Conservation (phyloP, 2,888 invertebrate species). For the Diplolepis rosae region DNA sequence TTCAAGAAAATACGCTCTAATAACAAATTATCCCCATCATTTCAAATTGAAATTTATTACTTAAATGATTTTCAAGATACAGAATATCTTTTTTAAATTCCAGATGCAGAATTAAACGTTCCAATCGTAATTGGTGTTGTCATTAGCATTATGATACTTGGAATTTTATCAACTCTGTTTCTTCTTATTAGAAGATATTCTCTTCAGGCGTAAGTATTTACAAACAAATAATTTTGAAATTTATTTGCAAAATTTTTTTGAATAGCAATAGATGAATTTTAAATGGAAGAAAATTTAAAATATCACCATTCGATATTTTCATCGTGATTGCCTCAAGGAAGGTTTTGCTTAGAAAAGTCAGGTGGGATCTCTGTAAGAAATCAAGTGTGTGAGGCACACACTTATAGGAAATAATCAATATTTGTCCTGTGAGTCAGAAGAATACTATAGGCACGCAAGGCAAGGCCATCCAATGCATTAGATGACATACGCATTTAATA, state of each 20-base stretch:
- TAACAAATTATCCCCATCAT: too few species aligned
- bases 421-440: slow-evolving; percentile 60
- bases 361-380: slow-evolving; percentile 15
- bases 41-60: too few species aligned
- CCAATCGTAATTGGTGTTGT: slow-evolving; percentile 63
- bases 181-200: slow-evolving; percentile 66
- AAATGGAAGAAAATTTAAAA: not conserved
- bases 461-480: slow-evolving; percentile 50
- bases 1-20: too few species aligned
- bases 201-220: slow-evolving; percentile 61
- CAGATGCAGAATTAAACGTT: slow-evolving; percentile 66
- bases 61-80: too few species aligned
- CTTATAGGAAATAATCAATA: slow-evolving; percentile 62
- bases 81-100: slow-evolving; percentile 32
- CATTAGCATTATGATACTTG: slow-evolving; percentile 66
- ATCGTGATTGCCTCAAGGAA: too few species aligned
- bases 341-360: slow-evolving; percentile 3
- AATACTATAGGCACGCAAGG: slow-evolving; percentile 50
- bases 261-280: not conserved
- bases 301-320: too few species aligned
- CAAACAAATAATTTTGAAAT: not conserved
- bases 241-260: not conserved
- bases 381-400: slow-evolving; percentile 22
- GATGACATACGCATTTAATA: slow-evolving; percentile 47
- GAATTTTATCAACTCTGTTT: slow-evolving; percentile 64